Evolutionary conservation across 2,113 vertebrate genomes (phyloP).

Genomic region (Clinocottus analis): DNA sequence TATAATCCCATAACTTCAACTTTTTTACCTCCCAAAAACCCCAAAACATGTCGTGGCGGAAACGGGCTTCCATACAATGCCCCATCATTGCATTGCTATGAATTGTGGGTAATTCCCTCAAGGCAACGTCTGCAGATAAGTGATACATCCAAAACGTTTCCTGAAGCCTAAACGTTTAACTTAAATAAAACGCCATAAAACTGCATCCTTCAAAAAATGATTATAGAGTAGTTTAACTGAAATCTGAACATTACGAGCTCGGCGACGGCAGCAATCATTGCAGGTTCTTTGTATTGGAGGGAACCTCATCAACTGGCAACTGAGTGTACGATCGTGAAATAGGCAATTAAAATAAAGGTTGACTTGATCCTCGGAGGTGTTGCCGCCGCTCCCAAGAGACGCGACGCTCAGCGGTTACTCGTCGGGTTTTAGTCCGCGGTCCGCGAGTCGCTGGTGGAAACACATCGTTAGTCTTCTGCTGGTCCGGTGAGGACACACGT

Average conservation of each 20-base stretch:
- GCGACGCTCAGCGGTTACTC: background rate
- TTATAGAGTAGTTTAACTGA: background rate
- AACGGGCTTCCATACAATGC: no score
- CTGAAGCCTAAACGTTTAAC: no score
- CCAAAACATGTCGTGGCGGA: no score
- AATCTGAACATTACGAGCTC: background rate
- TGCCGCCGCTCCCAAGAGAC: background rate
- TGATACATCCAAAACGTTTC: no score
- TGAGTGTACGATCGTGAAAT: background rate
- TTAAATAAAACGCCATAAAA: background rate
- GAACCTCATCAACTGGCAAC: background rate
- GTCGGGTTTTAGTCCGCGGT: slow-evolving; percentile 15
- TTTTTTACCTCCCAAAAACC: no score
- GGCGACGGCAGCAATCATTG: background rate
- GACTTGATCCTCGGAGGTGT: background rate
- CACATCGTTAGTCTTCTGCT: slow-evolving; percentile 27
- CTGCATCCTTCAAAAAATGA: background rate
- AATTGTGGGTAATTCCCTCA: background rate
- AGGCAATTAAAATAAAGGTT: background rate
- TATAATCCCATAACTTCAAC: no score
- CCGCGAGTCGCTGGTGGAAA: slow-evolving; percentile 27
- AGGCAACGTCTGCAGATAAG: no score
- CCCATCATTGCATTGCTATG: no score
- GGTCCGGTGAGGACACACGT: background rate
- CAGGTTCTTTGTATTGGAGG: background rate